Evolutionary conservation across 2,888 invertebrate species (phyloP).

Genomic region (Dryomyza anilis): DNA sequence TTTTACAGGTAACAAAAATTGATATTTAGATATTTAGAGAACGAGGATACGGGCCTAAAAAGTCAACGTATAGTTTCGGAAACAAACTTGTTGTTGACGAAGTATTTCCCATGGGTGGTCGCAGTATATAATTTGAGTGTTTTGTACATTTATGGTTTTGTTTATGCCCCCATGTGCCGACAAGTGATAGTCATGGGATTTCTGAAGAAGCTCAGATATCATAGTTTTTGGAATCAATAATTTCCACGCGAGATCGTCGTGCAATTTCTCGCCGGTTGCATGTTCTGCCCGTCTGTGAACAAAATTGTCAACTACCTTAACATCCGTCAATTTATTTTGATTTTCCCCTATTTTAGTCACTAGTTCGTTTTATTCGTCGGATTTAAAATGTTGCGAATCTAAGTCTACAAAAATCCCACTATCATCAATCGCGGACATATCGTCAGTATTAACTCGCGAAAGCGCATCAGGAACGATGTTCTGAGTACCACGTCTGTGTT

Average conservation of each 20-base stretch:
- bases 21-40: background rate
- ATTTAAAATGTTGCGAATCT: background rate
- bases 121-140: background rate
- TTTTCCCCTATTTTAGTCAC: background rate
- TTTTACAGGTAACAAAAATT: background rate
- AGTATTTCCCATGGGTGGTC: too few relatives aligned
- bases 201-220: background rate
- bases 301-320: background rate
- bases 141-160: background rate
- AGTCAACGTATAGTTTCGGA: background rate
- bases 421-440: too few relatives aligned
- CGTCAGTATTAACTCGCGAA: too few relatives aligned
- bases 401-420: too few relatives aligned
- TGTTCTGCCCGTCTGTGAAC: slow-evolving; percentile 8
- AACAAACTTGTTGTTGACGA: background rate
- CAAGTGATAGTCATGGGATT: background rate
- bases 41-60: background rate
- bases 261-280: too few relatives aligned
- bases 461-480: too few relatives aligned
- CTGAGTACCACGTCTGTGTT: too few relatives aligned
- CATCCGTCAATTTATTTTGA: slow-evolving; percentile 8
- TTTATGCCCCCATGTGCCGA: background rate
- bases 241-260: slow-evolving; percentile 12
- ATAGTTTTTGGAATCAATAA: slow-evolving; percentile 6
- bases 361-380: background rate